Percentiles rank a stretch among this genome's conserved stretches.
These are phyloP conservation scores for Triops longicaudatus DNA, from an alignment of 1,140 invertebrate species.

Conservation along the genomic window DNA sequence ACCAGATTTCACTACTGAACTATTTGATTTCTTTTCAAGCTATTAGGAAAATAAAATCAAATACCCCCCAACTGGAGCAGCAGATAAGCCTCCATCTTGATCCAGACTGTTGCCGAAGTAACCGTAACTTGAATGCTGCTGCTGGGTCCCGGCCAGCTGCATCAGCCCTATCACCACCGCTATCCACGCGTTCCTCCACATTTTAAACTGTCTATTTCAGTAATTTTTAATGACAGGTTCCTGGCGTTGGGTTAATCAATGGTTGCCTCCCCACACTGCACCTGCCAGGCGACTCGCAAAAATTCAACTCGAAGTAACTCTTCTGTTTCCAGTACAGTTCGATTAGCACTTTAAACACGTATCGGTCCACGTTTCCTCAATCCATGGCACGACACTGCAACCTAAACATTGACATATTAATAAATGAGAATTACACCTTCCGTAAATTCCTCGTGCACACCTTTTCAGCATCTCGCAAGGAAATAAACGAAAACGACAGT, in stretches of 20 bases:
- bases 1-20: not conserved
- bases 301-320: not conserved
- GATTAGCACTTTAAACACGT: not conserved
- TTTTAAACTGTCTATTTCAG: not conserved
- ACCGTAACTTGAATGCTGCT: constrained; percentile 1
- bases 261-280: not conserved
- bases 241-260: not conserved
- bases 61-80: not conserved
- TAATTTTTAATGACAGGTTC: not conserved
- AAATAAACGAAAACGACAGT: too few species aligned
- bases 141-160: not conserved
- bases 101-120: constrained; percentile 7
- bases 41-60: not conserved
- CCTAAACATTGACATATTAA: not conserved
- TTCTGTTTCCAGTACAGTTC: not conserved
- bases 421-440: not conserved
- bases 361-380: not conserved
- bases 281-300: not conserved
- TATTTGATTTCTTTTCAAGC: not conserved
- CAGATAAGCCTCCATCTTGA: not conserved
- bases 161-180: not conserved
- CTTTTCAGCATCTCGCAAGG: too few species aligned
- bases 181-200: not conserved
- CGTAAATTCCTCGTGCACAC: too few species aligned
- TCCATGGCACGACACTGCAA: not conserved